Conservation (phyloP, 2,888 invertebrate species). For the Eumerus sabulonum region DNA sequence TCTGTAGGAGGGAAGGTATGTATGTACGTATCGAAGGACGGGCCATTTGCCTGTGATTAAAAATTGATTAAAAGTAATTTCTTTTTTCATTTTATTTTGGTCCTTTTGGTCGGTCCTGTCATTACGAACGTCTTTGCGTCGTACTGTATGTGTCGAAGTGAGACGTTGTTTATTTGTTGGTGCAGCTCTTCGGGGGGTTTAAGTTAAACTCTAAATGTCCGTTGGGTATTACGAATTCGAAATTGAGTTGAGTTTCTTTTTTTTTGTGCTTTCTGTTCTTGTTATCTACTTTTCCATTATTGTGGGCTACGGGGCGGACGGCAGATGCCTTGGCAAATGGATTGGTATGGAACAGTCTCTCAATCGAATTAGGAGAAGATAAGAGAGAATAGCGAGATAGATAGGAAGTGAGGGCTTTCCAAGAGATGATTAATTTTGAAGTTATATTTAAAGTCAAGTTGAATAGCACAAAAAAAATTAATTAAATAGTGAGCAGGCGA, state of each 20-base stretch:
- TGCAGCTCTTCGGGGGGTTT: neutral
- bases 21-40: too few species aligned
- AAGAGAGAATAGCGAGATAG: neutral
- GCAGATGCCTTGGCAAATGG: too few species aligned
- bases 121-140: neutral
- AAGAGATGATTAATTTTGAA: constrained; percentile 43
- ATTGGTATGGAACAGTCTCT: neutral
- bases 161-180: constrained; percentile 49
- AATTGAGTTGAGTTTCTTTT: constrained; percentile 33
- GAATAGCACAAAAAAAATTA: constrained; percentile 25
- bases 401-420: constrained; percentile 3
- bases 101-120: neutral
- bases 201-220: constrained; percentile 38
- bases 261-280: neutral
- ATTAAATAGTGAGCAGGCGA: neutral
- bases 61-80: constrained; percentile 58
- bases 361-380: constrained; percentile 28
- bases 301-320: too few species aligned
- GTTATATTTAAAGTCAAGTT: constrained; percentile 46
- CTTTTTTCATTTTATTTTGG: constrained; percentile 15
- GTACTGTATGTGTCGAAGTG: constrained; percentile 36
- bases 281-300: too few species aligned
- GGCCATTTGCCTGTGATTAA: constrained; percentile 59
- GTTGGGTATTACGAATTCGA: constrained; percentile 38
- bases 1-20: neutral